Evolutionary conservation across 1,140 invertebrate species (phyloP), one percentile per base, ranked within the genome.

Genomic region (Cataglyphis hispanica): DNA sequence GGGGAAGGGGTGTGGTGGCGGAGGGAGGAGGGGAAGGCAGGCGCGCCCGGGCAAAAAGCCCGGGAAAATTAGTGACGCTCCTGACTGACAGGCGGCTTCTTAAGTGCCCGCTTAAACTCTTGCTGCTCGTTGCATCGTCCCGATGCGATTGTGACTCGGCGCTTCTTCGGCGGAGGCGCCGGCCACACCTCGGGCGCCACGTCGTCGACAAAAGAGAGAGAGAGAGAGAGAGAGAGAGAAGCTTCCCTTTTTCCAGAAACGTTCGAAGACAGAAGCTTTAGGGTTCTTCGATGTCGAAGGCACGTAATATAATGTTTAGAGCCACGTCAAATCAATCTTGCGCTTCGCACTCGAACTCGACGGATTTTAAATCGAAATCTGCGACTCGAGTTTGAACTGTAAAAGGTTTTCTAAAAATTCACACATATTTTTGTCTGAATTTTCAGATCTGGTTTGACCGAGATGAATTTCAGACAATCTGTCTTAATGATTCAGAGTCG

Each of bases 141-240:
- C 84, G 67, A 72, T 46, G 78, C 83, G 72, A 34, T 43, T 63
- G 77, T 90, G 91, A 91, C 90, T 90, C 43, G 78, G 85, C 87
- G 85, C 66, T 72, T 91, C 90, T 87, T 90, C 89, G 88, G 4
- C 84, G 84, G 69, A 87, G 90, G 90, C 92, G 92, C 91, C 92
- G 86, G 86, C 91, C 91, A 93, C 92, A 93, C 92, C 93, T 91
- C 86, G 92, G 93, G 93, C 93, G 93, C 92, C 92, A 90, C 90
- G 80, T 25, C 90, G 80, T 25, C 86, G 93, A 90, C 92, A 91
- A 22, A 53, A 16, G 16, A 50, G 46, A 19, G 46, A 43, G 40
- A 43, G 10, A 43, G 10, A 43, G 10, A 43, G 85, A 87, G 40
- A 40, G 40, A 40, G 40, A 40, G 1, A 40, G 40, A 40, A 84